Conservation (phyloP, 2,113 vertebrate genomes). For the Mormoops blainvillei region DNA sequence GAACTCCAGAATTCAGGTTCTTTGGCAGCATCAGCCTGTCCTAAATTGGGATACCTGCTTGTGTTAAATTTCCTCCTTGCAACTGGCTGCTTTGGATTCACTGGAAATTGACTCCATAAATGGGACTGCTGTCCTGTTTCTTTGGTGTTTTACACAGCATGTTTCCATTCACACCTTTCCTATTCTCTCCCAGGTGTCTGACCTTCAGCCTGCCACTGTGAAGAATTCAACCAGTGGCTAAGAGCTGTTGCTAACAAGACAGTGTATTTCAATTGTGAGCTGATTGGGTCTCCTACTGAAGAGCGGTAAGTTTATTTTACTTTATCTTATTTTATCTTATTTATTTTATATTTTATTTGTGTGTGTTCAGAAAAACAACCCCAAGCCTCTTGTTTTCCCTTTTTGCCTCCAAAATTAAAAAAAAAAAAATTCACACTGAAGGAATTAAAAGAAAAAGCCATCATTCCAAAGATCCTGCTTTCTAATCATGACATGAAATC, state of each 20-base stretch:
- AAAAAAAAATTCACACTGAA: background rate
- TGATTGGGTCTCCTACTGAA: background rate
- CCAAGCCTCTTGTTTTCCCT: background rate
- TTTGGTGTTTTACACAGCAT: background rate
- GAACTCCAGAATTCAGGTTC: background rate
- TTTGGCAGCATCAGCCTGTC: background rate
- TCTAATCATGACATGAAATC: background rate
- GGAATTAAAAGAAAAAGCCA: background rate
- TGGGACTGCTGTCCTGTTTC: accelerated
- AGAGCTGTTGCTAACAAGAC: background rate
- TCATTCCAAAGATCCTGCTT: background rate
- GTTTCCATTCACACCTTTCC: background rate
- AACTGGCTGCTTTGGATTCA: background rate
- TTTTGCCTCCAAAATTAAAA: background rate
- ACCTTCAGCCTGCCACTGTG: background rate
- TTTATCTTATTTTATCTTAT: too few relatives aligned
- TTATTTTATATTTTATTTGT: background rate
- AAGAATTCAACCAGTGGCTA: background rate
- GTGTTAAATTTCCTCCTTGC: background rate
- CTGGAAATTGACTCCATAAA: background rate
- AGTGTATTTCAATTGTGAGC: background rate
- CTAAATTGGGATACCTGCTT: background rate
- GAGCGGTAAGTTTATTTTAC: too few relatives aligned
- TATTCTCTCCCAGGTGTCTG: background rate
- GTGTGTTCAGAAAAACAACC: background rate